Evolutionary conservation across 2,797 vertebrate species (phyloP).

Genomic region (Sylvia borin): DNA sequence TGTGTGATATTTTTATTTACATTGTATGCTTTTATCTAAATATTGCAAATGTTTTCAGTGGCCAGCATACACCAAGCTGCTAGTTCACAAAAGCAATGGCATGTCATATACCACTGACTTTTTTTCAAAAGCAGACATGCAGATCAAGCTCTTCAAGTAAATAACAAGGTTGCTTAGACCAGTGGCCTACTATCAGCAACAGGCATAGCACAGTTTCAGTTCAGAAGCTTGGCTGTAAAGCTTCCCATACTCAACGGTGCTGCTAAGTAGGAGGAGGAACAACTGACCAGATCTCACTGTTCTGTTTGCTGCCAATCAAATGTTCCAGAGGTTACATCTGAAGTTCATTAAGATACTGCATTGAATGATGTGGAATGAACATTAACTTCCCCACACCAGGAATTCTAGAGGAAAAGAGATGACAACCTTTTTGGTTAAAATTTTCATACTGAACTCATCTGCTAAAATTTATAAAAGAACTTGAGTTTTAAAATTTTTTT

Average conservation of each 20-base stretch:
- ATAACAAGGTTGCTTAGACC: neutral
- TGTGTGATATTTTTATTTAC: neutral
- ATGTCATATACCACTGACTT: neutral
- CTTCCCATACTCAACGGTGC: neutral
- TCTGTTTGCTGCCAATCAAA: neutral
- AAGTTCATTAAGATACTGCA: neutral
- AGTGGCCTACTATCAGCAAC: neutral
- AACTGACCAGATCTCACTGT: neutral
- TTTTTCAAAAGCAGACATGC: neutral
- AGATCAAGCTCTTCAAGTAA: neutral
- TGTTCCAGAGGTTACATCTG: neutral
- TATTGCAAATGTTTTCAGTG: neutral
- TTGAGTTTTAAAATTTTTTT: neutral
- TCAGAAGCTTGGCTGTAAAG: neutral
- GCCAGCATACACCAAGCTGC: neutral
- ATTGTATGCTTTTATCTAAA: neutral
- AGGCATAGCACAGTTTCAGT: neutral
- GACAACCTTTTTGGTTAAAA: neutral
- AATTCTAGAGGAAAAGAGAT: neutral
- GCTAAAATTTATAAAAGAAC: neutral
- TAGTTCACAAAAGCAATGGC: neutral
- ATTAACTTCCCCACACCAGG: neutral
- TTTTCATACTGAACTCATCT: neutral
- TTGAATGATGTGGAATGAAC: accelerated
- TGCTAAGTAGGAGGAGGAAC: neutral